Conservation (phyloP, 2,888 invertebrate species). For the Orchesella flavescens region DNA sequence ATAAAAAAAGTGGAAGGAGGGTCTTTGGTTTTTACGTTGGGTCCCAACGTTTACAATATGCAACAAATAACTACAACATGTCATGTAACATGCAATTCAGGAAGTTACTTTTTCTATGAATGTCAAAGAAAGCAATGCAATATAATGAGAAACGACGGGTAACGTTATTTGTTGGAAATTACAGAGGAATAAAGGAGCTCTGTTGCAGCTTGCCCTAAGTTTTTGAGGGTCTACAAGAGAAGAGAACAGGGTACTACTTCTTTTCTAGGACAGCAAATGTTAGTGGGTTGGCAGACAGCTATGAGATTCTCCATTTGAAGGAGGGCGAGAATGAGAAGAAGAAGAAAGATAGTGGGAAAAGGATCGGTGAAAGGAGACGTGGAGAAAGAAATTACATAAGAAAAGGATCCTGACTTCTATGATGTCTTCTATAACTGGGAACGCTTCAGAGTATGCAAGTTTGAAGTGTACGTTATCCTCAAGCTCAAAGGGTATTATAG, state of each 20-base stretch:
- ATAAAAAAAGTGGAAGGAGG: no score
- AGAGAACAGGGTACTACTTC: no score
- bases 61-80: no score
- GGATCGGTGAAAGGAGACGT: background rate
- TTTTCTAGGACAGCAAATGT: no score
- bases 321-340: background rate
- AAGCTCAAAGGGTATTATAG: slow-evolving; percentile 54
- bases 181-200: no score
- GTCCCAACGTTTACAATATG: no score
- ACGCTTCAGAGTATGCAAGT: background rate
- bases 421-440: background rate
- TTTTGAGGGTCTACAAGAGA: no score
- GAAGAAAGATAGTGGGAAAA: slow-evolving; percentile 18
- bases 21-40: no score
- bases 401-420: slow-evolving; percentile 39
- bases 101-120: background rate
- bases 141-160: background rate
- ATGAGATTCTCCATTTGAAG: background rate
- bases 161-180: no score
- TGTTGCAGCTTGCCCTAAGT: no score
- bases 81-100: no score
- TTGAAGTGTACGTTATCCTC: slow-evolving; percentile 1
- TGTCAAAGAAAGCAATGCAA: background rate
- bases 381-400: slow-evolving; percentile 24
- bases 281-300: no score